phyloP scores from a whole-genome alignment of 1,140 invertebrate genomes.

The Meloidogyne exigua region DNA sequence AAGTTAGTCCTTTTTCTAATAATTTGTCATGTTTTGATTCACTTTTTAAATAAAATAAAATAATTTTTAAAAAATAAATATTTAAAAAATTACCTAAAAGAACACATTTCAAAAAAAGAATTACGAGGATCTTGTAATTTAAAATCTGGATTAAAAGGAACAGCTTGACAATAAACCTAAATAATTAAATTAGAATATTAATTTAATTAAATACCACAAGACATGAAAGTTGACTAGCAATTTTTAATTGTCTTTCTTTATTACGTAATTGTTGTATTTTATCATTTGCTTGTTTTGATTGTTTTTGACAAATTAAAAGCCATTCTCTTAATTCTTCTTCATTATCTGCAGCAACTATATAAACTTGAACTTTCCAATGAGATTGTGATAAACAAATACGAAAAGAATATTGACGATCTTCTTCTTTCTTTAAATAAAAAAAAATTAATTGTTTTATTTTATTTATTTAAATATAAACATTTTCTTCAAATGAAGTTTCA shows the following conservation, averaged over 20 bases:
- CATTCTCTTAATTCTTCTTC: conserved; percentile 57
- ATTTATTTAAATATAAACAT: neutral
- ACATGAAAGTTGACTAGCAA: conserved; percentile 60
- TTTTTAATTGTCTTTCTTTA: conserved; percentile 55
- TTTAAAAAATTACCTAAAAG: conserved; percentile 38
- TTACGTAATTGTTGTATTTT: conserved; percentile 52
- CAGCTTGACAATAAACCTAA: conserved; percentile 53
- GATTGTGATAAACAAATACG: conserved; percentile 42
- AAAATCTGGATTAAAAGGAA: conserved; percentile 60
- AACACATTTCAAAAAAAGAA: conserved; percentile 62
- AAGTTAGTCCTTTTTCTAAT: conserved; percentile 52
- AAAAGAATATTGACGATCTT: conserved; percentile 36
- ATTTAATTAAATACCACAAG: conserved; percentile 43
- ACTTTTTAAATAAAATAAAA: conserved; percentile 28
- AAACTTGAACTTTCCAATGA: conserved; percentile 54
- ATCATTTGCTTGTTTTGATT: conserved; percentile 44
- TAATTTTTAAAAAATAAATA: neutral
- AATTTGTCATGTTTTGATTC: conserved; percentile 61
- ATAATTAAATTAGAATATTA: conserved; percentile 12
- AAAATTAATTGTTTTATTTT: neutral
- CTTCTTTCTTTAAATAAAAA: neutral
- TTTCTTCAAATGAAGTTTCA: conserved; percentile 47
- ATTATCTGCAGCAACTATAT: conserved; percentile 48
- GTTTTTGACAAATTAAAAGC: conserved; percentile 46
- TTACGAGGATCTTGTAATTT: conserved; percentile 38